Percentiles rank a stretch among this genome's conserved stretches.
Conservation (phyloP, 2,113 vertebrate genomes). For the Charadrius vociferus region DNA sequence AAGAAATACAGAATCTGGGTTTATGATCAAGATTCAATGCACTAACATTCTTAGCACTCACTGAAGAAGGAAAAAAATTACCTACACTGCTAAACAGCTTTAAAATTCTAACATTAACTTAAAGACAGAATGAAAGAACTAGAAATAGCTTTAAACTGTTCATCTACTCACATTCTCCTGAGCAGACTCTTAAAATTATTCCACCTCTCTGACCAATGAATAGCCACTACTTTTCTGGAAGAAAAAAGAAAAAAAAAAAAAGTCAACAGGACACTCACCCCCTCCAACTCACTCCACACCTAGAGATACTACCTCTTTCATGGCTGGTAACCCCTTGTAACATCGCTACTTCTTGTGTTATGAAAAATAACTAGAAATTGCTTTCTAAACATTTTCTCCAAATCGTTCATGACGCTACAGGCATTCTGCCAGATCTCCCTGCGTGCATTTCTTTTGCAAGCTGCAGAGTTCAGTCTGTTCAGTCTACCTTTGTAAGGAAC, state of each 20-base stretch:
- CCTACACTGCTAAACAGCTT: background rate
- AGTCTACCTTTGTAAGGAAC: background rate
- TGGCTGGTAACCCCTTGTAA: background rate
- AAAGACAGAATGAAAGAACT: background rate
- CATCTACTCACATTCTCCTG: background rate
- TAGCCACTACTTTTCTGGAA: background rate
- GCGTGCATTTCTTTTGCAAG: too few species aligned
- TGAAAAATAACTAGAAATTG: background rate
- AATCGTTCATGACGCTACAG: background rate
- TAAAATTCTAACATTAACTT: background rate
- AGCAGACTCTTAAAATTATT: background rate
- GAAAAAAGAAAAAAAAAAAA: background rate
- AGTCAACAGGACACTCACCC: background rate
- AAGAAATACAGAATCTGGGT: background rate
- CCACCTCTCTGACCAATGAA: background rate
- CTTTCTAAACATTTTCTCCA: background rate
- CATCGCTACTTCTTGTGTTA: background rate
- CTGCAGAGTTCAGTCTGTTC: background rate
- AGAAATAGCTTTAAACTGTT: background rate
- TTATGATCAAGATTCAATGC: too few species aligned
- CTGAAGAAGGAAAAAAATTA: background rate
- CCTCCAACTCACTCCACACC: background rate
- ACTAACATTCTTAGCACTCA: background rate
- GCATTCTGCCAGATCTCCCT: background rate
- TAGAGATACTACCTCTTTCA: background rate